Evolutionary conservation across 2,113 vertebrate genomes (phyloP).

Genomic region (Pachypanchax playfairii): DNA sequence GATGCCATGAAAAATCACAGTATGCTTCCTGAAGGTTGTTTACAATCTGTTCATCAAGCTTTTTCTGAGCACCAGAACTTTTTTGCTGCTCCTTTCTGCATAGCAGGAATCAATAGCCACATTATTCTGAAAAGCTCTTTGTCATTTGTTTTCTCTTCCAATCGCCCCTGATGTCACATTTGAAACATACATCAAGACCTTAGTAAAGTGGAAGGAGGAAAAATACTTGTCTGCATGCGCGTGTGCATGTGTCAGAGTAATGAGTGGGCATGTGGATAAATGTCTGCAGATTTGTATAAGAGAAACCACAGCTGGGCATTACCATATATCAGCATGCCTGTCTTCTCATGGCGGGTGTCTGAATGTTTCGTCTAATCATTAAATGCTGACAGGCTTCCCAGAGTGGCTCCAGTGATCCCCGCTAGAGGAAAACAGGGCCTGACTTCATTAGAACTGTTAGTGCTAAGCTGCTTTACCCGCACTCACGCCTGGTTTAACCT

Average conservation of each 20-base stretch:
- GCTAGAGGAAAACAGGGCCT: constrained; percentile 62
- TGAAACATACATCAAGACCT: constrained; percentile 53
- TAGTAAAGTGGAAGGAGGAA: constrained; percentile 15
- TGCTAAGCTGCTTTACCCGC: constrained; percentile 70
- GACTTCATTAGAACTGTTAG: constrained; percentile 78
- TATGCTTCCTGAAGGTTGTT: constrained; percentile 49
- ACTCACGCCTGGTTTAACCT: constrained; percentile 69
- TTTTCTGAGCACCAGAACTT: constrained; percentile 35
- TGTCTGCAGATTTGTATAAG: constrained; percentile 20
- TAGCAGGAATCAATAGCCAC: constrained; percentile 59
- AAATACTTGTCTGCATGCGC: background rate
- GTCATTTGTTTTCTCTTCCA: constrained; percentile 52
- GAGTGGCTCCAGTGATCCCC: constrained; percentile 63
- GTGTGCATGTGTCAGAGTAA: background rate
- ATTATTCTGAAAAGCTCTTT: constrained; percentile 43
- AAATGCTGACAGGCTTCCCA: constrained; percentile 71
- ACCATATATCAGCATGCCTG: constrained; percentile 45
- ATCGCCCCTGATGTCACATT: constrained; percentile 50
- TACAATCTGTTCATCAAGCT: constrained; percentile 59
- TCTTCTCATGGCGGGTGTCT: constrained; percentile 45
- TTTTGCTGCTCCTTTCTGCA: constrained; percentile 50
- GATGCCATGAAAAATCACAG: constrained; percentile 34
- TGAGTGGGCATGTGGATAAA: constrained; percentile 40
- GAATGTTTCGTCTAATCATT: constrained; percentile 76
- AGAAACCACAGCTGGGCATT: constrained; percentile 38